Base-by-base conservation (phyloP, 2,888 invertebrate genomes). In the Synergus gifuensis region DNA sequence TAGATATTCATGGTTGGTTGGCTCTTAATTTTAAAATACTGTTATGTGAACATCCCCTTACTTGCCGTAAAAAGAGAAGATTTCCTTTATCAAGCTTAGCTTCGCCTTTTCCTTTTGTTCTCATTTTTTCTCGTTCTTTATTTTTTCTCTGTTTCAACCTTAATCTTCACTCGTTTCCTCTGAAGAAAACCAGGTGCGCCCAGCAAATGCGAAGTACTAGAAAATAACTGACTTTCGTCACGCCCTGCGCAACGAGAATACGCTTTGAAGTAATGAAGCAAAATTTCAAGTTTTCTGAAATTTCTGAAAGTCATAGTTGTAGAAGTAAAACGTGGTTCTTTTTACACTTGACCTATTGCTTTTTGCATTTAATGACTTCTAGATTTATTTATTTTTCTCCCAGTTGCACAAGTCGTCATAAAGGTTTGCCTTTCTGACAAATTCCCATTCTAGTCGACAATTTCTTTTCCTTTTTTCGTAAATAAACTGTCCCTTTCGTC, bases 401-500 rank as follows among this genome's bases (percentile, higher is more conserved):
- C 14, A 73, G 73, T n/a, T 54, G 36, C 73, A 22, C 69, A 69
- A 69, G 49, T 46, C 14, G 69, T 69, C 69, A 49, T 54, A 73
- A 73, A 73, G 54, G 73, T 54, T 73, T n/a, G 46, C 73, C 36
- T 73, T 73, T 73, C 73, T 54, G 73, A 73, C 54, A 28, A 73
- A 73, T 54, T 73, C 73, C 54, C 73, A 49, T n/a, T 73, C 54
- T 54, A 73, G 36, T 73, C 54, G 73, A 14, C 49, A 73, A 73
- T 73, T 73, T 16, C 36, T 49, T 73, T 73, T 69, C 36, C 36
- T 73, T 46, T 36, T 36, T 36, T 46, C n/a, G 54, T 54, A 73
- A 73, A 73, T 73, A 60, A 73, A 73, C 36, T 54, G 73, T 54
- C 73, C 73, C 73, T 73, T 54, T 54, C 73, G 73, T 28, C 73